phyloP scores from a whole-genome alignment of 2,888 invertebrate species.

The Proisotoma minuta region DNA sequence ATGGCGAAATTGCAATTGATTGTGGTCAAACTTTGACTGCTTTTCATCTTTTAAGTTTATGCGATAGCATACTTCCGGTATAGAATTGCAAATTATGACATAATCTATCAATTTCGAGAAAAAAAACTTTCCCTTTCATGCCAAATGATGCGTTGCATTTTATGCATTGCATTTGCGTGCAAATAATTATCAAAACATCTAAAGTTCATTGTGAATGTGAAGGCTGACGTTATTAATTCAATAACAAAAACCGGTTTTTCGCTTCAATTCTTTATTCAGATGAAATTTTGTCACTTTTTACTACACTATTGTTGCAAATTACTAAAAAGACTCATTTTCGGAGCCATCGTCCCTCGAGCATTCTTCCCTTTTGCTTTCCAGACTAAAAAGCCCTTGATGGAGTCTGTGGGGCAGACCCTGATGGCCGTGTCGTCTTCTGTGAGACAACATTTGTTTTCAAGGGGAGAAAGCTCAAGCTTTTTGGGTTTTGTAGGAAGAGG shows the following conservation, averaged over 20 bases:
- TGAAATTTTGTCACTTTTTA: too few species aligned
- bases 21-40: too few species aligned
- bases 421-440: slow-evolving; percentile 10
- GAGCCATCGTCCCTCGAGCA: too few species aligned
- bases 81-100: too few species aligned
- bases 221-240: neutral
- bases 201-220: slow-evolving; percentile 12
- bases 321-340: too few species aligned
- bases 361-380: slow-evolving; percentile 18
- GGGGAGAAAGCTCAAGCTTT: neutral
- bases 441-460: neutral
- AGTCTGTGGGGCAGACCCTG: slow-evolving; percentile 29
- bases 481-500: neutral
- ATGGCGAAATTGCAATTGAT: neutral
- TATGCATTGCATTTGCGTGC: too few species aligned
- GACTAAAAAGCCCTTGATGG: slow-evolving; percentile 26
- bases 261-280: neutral
- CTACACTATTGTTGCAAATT: too few species aligned
- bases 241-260: neutral
- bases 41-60: too few species aligned
- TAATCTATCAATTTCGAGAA: too few species aligned
- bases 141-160: too few species aligned
- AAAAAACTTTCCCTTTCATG: neutral
- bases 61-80: too few species aligned
- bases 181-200: too few species aligned